A percentile compares a stretch with the other conserved stretches of the same genome.
Conservation (phyloP, 1,140 invertebrate genomes). For the Dermatophagoides farinae region DNA sequence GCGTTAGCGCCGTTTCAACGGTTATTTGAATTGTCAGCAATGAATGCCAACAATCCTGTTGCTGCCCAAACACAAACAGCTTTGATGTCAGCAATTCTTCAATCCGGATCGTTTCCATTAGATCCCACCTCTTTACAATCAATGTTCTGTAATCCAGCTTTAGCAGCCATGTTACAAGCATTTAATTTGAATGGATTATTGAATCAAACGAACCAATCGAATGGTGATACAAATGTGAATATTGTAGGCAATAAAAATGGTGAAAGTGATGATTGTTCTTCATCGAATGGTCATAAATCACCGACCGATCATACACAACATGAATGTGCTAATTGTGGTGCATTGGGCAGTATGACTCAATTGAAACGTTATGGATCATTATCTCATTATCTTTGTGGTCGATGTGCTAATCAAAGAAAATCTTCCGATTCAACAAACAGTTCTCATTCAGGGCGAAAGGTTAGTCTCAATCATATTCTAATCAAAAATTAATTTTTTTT, state of each 20-base stretch:
- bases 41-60: background rate
- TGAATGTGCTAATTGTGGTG: conserved; percentile 4
- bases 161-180: conserved; percentile 1
- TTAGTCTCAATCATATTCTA: background rate
- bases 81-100: background rate
- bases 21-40: background rate
- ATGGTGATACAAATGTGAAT: background rate
- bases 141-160: background rate
- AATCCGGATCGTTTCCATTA: background rate
- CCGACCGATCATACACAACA: background rate
- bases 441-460: conserved; percentile 5
- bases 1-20: background rate
- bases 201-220: background rate
- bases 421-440: background rate
- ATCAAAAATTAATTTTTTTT: background rate
- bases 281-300: background rate
- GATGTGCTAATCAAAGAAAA: background rate
- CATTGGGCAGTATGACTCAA: background rate
- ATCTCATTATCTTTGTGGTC: conserved; percentile 1
- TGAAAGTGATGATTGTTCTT: background rate
- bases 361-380: background rate
- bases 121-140: background rate
- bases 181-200: background rate
- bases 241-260: background rate
- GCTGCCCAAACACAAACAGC: conserved; percentile 1